Conservation (phyloP, 2,888 invertebrate genomes). For the Pollenia labialis region DNA sequence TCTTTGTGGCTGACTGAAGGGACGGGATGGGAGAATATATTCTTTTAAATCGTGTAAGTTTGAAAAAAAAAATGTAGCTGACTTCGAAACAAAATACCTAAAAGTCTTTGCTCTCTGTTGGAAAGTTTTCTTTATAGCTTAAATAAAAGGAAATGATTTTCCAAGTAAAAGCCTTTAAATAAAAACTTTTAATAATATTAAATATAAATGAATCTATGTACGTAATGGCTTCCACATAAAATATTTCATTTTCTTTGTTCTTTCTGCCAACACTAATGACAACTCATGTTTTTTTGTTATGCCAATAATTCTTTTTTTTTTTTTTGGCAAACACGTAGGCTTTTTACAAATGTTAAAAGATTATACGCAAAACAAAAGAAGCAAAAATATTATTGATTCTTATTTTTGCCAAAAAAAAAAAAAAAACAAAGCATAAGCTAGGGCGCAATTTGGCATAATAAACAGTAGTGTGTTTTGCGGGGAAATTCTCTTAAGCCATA, state of each 20-base stretch:
- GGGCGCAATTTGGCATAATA: background rate
- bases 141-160: constrained; percentile 64
- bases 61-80: constrained; percentile 1
- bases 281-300: constrained; percentile 62
- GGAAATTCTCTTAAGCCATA: constrained; percentile 13
- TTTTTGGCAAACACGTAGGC: constrained; percentile 68
- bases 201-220: constrained; percentile 24
- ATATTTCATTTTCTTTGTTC: background rate
- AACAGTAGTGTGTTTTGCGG: background rate
- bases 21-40: background rate
- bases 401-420: constrained; percentile 10
- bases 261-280: constrained; percentile 69
- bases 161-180: constrained; percentile 15
- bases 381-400: constrained; percentile 32
- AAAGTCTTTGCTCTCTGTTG: constrained; percentile 23
- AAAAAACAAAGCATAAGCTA: constrained; percentile 11
- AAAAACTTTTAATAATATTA: constrained; percentile 59
- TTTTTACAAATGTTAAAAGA: constrained; percentile 64
- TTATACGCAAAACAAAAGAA: constrained; percentile 45
- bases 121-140: constrained; percentile 11
- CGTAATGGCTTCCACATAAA: background rate
- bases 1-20: background rate
- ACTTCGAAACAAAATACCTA: constrained; percentile 1
- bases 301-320: constrained; percentile 30
- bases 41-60: too few relatives aligned